phyloP scores from a whole-genome alignment of 2,113 vertebrate species.

The Taxidea taxus region DNA sequence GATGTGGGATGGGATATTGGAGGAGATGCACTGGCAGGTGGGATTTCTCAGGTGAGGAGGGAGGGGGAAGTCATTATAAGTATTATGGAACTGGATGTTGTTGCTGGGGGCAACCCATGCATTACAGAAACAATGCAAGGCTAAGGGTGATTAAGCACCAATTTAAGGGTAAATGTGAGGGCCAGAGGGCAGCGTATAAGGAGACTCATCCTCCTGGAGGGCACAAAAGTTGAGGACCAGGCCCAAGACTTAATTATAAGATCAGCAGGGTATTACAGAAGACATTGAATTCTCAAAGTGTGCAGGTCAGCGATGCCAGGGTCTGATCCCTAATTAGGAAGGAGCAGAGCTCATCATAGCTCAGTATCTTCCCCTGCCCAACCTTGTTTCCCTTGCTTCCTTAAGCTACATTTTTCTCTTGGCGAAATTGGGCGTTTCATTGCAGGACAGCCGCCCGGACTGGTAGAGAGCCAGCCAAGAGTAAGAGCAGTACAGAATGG shows the following conservation, averaged over 20 bases:
- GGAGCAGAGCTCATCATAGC: accelerated
- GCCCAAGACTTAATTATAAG: background rate
- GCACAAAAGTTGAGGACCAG: background rate
- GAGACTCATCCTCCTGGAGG: background rate
- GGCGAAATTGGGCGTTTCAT: background rate
- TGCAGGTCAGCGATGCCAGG: background rate
- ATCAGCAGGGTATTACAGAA: background rate
- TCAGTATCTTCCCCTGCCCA: background rate
- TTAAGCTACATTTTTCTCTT: background rate
- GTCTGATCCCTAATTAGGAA: background rate
- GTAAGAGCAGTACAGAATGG: accelerated
- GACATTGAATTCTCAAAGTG: background rate
- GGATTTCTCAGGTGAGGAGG: background rate
- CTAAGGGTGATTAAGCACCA: background rate
- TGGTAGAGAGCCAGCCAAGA: accelerated
- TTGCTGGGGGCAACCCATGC: background rate
- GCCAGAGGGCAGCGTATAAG: background rate
- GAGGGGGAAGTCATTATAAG: background rate
- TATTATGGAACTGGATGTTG: background rate
- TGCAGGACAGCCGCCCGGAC: background rate
- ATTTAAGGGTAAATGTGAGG: background rate
- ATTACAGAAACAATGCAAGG: background rate
- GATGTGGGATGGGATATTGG: background rate
- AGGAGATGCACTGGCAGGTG: background rate
- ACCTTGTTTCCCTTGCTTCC: background rate